Percentiles rank a stretch among this genome's conserved stretches.
phyloP scores from a whole-genome alignment of 2,113 vertebrate genomes.

The Sigmodon hispidus region DNA sequence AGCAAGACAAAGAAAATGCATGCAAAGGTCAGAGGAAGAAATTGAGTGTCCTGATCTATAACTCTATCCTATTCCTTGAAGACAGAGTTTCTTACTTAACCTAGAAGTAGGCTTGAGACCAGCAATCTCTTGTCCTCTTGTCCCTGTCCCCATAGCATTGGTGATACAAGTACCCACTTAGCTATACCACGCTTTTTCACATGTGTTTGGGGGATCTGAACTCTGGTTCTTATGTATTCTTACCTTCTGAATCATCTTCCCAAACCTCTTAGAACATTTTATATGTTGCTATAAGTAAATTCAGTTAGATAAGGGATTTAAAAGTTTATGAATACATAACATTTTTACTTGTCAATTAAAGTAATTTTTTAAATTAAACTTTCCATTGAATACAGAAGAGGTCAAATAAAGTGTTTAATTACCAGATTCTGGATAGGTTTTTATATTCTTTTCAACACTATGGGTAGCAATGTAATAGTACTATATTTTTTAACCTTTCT shows the following conservation, averaged over 20 bases:
- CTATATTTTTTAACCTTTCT: conserved; percentile 9
- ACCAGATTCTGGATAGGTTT: neutral
- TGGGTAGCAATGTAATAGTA: neutral
- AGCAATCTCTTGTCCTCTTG: neutral
- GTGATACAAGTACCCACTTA: no score
- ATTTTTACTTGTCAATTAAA: neutral
- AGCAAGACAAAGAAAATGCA: no score
- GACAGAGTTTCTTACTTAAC: neutral
- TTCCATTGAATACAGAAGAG: neutral
- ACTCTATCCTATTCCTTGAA: neutral
- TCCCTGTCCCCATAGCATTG: neutral
- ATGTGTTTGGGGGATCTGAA: neutral
- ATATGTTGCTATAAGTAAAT: neutral
- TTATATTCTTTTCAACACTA: neutral
- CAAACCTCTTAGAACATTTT: neutral
- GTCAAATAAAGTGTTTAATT: neutral
- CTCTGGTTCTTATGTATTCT: neutral
- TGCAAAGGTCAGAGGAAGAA: neutral
- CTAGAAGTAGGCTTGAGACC: neutral
- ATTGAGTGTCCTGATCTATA: neutral
- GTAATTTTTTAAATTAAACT: neutral
- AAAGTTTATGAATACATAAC: no score
- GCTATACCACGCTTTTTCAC: neutral
- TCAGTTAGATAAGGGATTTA: neutral
- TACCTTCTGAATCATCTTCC: neutral